These are phyloP conservation scores for Caenorhabditis zanzibari DNA, from an alignment of 2,888 invertebrate species.

Conservation along the genomic window DNA sequence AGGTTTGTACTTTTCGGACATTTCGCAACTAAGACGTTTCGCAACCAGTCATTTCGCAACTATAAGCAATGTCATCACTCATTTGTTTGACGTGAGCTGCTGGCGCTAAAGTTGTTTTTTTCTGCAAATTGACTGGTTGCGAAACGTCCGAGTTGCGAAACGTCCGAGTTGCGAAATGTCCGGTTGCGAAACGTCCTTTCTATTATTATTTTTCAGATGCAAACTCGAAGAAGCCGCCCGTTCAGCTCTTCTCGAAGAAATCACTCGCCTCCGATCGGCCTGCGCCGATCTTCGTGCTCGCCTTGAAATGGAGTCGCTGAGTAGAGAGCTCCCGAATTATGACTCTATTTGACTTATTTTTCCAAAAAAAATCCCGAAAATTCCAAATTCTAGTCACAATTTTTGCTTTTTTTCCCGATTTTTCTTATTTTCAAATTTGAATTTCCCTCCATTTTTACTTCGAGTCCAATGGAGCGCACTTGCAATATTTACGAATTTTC, in stretches of 20 bases:
- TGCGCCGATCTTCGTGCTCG: constrained; percentile 77
- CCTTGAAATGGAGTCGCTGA: constrained; percentile 67
- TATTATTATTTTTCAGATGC: constrained; percentile 54
- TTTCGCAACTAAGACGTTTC: not conserved
- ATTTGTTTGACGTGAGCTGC: too few species aligned
- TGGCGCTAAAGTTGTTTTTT: too few species aligned
- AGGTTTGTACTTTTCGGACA: constrained; percentile 1
- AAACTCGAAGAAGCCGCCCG: constrained; percentile 72
- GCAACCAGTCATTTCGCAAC: too few species aligned
- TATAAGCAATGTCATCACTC: too few species aligned
- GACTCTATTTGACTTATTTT: constrained; percentile 1
- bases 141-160: too few species aligned
- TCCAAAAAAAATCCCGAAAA: not conserved
- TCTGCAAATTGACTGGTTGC: too few species aligned
- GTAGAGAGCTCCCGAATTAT: constrained; percentile 8
- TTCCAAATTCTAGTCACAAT: constrained; percentile 25
- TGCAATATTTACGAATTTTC: not conserved
- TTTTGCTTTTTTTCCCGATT: not conserved
- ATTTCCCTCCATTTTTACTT: not conserved
- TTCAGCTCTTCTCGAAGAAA: constrained; percentile 69
- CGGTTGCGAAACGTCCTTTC: too few species aligned
- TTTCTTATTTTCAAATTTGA: not conserved
- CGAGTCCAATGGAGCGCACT: not conserved
- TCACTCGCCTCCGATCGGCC: constrained; percentile 71
- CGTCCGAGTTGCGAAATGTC: too few species aligned